Conservation (phyloP, 2,888 invertebrate genomes). For the Apoderus coryli region DNA sequence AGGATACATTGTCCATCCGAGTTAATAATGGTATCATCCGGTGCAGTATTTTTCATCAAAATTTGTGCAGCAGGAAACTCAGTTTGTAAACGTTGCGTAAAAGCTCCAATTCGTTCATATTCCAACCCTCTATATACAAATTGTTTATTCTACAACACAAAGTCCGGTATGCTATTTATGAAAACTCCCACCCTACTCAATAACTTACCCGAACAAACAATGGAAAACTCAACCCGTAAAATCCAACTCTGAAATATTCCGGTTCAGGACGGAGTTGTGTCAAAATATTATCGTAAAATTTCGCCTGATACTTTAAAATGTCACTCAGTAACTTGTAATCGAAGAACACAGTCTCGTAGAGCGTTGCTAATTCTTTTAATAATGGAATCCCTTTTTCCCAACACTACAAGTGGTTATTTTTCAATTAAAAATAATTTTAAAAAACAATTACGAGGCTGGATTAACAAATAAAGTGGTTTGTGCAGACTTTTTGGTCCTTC, state of each 20-base stretch:
- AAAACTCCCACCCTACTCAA: background rate
- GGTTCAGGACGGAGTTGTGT: slow-evolving; percentile 80
- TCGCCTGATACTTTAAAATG: slow-evolving; percentile 72
- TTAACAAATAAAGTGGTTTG: too few species aligned
- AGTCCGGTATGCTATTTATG: background rate
- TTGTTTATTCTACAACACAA: slow-evolving; percentile 62
- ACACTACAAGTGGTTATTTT: too few species aligned
- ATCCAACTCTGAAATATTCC: slow-evolving; percentile 90
- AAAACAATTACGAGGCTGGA: too few species aligned
- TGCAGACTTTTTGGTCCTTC: too few species aligned
- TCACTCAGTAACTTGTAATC: slow-evolving; percentile 80
- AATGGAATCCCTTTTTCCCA: slow-evolving; percentile 94
- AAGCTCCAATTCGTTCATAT: slow-evolving; percentile 88
- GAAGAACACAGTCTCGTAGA: slow-evolving; percentile 76
- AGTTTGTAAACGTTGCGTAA: slow-evolving; percentile 82
- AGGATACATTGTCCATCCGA: slow-evolving; percentile 74
- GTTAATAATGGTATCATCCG: slow-evolving; percentile 72
- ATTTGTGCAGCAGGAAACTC: slow-evolving; percentile 93
- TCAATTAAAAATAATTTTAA: too few species aligned
- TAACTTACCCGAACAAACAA: slow-evolving; percentile 76
- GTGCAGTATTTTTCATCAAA: slow-evolving; percentile 80
- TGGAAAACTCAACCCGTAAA: slow-evolving; percentile 86
- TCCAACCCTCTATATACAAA: slow-evolving; percentile 92
- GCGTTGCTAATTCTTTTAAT: slow-evolving; percentile 72
- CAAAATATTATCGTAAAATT: slow-evolving; percentile 82